phyloP scores from a whole-genome alignment of 2,113 vertebrate genomes.

The Oryzias javanicus region DNA sequence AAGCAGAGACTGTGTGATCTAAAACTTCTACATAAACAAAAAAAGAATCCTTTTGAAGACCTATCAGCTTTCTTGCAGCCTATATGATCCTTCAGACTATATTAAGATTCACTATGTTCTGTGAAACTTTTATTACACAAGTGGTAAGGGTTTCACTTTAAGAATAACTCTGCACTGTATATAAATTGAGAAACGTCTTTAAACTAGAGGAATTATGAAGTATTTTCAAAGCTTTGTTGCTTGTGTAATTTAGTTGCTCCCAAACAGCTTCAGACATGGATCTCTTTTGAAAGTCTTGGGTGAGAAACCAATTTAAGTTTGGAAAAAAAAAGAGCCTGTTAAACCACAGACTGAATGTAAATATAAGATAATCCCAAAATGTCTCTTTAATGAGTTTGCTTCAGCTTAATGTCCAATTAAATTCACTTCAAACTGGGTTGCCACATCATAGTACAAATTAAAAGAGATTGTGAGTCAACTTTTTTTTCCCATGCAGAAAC shows the following conservation, averaged over 20 bases:
- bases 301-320: too few relatives aligned
- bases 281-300: too few relatives aligned
- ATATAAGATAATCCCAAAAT: background rate
- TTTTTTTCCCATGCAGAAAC: too few relatives aligned
- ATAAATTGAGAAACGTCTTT: conserved; percentile 24
- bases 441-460: background rate
- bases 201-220: conserved; percentile 20
- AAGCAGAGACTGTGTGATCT: conserved; percentile 43
- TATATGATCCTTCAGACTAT: background rate
- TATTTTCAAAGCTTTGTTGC: conserved; percentile 17
- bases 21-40: conserved; percentile 4
- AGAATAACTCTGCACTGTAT: conserved; percentile 29
- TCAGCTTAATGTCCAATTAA: conserved; percentile 1
- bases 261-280: too few relatives aligned
- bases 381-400: background rate
- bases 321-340: background rate
- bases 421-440: background rate
- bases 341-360: background rate
- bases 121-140: conserved; percentile 21
- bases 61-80: conserved; percentile 1
- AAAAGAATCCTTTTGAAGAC: background rate
- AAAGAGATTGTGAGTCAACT: too few relatives aligned
- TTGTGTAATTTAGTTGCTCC: too few relatives aligned
- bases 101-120: background rate
- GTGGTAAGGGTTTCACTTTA: conserved; percentile 33